phyloP scores from a whole-genome alignment of 2,888 invertebrate genomes.

The Trypoxylon attenuatum region DNA sequence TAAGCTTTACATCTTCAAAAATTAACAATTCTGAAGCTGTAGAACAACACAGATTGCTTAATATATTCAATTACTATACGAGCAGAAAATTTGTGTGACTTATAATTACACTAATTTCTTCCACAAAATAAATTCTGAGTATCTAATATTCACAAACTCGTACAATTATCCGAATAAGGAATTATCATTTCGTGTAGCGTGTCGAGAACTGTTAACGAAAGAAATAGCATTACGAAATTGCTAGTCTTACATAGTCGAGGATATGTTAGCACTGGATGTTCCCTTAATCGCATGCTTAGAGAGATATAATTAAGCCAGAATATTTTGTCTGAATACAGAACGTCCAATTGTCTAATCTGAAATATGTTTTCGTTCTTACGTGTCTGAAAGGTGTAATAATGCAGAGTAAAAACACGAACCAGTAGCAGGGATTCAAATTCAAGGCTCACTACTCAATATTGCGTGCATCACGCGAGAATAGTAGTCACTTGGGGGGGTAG shows the following conservation, averaged over 20 bases:
- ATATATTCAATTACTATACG: neutral
- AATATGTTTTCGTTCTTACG: constrained; percentile 1
- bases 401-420: too few species aligned
- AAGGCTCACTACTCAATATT: too few species aligned
- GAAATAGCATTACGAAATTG: constrained; percentile 7
- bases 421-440: too few species aligned
- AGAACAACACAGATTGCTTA: neutral
- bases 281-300: constrained; percentile 9
- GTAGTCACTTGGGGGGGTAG: too few species aligned
- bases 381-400: too few species aligned
- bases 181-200: neutral
- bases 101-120: neutral
- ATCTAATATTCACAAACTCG: neutral
- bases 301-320: constrained; percentile 26
- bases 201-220: neutral
- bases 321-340: constrained; percentile 21
- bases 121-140: too few species aligned
- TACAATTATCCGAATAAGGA: neutral
- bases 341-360: constrained; percentile 21
- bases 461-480: too few species aligned
- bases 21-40: too few species aligned
- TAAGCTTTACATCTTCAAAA: too few species aligned
- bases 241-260: neutral
- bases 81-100: neutral
- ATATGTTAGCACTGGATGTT: neutral